Percentiles rank a stretch among this genome's conserved stretches.
Conservation (phyloP, 2,797 vertebrate species). For the Mareca strepera region DNA sequence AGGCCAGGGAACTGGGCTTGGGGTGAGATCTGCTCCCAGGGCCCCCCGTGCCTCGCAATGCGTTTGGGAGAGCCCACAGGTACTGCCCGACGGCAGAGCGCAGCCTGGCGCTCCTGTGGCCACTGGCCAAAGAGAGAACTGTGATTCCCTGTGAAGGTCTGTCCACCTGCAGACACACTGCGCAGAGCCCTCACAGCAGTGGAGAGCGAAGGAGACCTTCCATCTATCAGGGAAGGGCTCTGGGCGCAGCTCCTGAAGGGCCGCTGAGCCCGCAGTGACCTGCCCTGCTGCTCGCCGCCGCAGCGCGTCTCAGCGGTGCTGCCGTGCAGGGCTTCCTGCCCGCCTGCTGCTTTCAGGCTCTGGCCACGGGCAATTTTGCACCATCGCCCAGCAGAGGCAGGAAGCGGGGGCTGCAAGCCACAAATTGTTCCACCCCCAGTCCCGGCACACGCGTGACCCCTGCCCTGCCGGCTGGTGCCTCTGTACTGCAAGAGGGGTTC, state of each 20-base stretch:
- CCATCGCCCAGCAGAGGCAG: not conserved
- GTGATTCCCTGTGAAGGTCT: not conserved
- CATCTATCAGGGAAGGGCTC: not conserved
- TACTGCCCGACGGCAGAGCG: not conserved
- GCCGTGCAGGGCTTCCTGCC: constrained; percentile 32
- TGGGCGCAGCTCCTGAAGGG: not conserved
- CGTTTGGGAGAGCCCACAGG: not conserved
- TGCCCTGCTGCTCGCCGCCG: rapidly evolving
- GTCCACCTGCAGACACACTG: not conserved
- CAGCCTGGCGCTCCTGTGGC: not conserved
- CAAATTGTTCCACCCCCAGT: not conserved
- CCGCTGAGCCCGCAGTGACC: rapidly evolving
- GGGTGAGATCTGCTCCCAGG: not conserved
- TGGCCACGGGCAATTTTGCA: not conserved
- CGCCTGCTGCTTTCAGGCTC: not conserved
- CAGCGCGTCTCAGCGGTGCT: rapidly evolving
- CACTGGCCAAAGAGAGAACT: not conserved
- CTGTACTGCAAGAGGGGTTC: not conserved
- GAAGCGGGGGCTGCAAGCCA: not conserved
- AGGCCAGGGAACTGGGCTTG: not conserved
- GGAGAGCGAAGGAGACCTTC: not conserved
- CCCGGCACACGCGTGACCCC: rapidly evolving
- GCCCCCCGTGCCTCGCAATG: not conserved
- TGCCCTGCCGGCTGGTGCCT: rapidly evolving
- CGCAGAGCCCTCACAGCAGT: not conserved